Conservation (phyloP, 2,113 vertebrate species). For the Pterocles orientalis region DNA sequence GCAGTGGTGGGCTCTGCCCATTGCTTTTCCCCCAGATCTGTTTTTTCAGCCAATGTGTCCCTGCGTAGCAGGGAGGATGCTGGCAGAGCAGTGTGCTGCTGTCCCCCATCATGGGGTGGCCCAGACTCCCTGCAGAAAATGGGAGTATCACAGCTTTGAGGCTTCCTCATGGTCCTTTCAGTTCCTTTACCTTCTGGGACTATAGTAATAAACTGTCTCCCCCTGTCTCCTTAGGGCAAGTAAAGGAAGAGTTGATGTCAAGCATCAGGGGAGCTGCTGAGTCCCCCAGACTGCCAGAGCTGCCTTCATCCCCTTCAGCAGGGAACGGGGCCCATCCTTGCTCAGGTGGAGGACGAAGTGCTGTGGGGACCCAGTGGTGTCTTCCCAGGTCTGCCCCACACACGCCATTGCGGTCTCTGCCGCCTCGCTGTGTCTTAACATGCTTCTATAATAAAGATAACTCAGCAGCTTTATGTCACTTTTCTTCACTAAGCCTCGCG, state of each 20-base stretch:
- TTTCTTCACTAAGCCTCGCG: background rate
- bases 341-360: background rate
- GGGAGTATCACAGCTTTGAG: background rate
- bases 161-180: background rate
- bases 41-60: background rate
- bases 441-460: constrained; percentile 66
- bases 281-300: background rate
- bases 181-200: background rate
- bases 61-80: background rate
- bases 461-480: constrained; percentile 36
- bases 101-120: background rate
- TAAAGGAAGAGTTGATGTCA: background rate
- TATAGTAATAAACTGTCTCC: background rate
- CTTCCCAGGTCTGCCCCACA: background rate
- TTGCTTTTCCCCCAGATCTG: background rate
- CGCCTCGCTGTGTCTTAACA: background rate
- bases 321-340: background rate
- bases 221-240: constrained; percentile 19
- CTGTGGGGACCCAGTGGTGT: background rate
- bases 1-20: background rate
- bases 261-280: background rate
- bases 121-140: background rate
- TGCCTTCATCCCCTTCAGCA: constrained; percentile 6
- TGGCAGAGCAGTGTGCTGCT: background rate
- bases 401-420: background rate